phyloP scores from a whole-genome alignment of 2,797 vertebrate species.

The Enteromius unitaeniatus region DNA sequence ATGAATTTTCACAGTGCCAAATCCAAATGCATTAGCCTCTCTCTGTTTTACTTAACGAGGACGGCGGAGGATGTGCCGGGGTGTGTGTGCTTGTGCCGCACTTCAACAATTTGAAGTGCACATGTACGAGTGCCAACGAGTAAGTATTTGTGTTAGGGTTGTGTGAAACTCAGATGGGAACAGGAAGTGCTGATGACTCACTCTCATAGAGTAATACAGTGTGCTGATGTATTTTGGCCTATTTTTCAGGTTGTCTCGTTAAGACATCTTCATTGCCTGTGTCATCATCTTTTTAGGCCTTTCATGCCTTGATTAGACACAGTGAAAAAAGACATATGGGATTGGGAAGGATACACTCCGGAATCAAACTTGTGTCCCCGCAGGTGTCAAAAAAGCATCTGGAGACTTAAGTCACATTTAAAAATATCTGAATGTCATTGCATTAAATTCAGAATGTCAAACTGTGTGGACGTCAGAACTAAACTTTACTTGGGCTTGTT shows the following conservation, averaged over 20 bases:
- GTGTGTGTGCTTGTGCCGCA: background rate
- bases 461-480: background rate
- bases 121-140: slow-evolving; percentile 30
- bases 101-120: slow-evolving; percentile 18
- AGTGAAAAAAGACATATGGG: background rate
- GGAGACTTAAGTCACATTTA: background rate
- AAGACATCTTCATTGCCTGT: background rate
- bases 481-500: background rate
- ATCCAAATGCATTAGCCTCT: slow-evolving; percentile 59
- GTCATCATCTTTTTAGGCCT: background rate
- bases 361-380: background rate
- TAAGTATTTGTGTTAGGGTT: slow-evolving; percentile 3
- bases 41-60: slow-evolving; percentile 45
- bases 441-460: slow-evolving; percentile 1
- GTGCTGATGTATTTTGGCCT: slow-evolving; percentile 15
- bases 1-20: slow-evolving; percentile 58
- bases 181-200: slow-evolving; percentile 40
- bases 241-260: slow-evolving; percentile 14
- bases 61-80: background rate
- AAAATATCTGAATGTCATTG: background rate
- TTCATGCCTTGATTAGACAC: background rate
- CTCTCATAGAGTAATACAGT: slow-evolving; percentile 11
- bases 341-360: background rate
- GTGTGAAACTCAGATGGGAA: slow-evolving; percentile 6
- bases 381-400: background rate